Evolutionary conservation across 2,113 vertebrate genomes (phyloP).

Genomic region (Miniopterus natalensis): DNA sequence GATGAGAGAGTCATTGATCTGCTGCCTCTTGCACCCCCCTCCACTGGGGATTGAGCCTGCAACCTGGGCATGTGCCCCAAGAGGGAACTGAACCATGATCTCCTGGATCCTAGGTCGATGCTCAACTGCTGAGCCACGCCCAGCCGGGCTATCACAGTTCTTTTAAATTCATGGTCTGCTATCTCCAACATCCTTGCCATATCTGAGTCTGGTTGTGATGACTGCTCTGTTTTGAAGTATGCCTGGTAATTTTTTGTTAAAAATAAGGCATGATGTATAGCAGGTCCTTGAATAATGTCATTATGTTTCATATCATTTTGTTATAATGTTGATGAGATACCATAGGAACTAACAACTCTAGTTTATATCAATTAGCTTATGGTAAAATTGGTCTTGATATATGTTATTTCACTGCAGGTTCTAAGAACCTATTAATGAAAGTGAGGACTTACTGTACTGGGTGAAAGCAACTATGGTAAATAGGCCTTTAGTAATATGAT

Average conservation of each 20-base stretch:
- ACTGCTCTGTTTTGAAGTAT: background rate
- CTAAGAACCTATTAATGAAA: background rate
- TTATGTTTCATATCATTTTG: background rate
- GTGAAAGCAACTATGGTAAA: background rate
- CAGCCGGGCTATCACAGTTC: no score
- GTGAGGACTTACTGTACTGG: background rate
- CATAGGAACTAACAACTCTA: background rate
- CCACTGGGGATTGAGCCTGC: no score
- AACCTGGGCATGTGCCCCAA: no score
- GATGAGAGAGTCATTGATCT: background rate
- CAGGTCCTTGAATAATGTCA: background rate
- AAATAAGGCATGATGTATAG: background rate
- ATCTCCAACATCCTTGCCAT: background rate
- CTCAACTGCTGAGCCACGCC: no score
- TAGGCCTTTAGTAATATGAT: background rate
- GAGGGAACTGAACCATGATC: no score
- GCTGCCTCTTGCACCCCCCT: no score
- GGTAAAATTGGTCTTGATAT: background rate
- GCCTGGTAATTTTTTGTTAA: background rate
- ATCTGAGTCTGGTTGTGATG: background rate
- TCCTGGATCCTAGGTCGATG: no score
- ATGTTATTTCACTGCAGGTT: background rate
- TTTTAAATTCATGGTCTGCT: no score
- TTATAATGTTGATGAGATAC: background rate
- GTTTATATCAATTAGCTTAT: background rate